A percentile compares a stretch with the other conserved stretches of the same genome.
phyloP scores from a whole-genome alignment of 2,113 vertebrate species.

The Trematocara variabile region DNA sequence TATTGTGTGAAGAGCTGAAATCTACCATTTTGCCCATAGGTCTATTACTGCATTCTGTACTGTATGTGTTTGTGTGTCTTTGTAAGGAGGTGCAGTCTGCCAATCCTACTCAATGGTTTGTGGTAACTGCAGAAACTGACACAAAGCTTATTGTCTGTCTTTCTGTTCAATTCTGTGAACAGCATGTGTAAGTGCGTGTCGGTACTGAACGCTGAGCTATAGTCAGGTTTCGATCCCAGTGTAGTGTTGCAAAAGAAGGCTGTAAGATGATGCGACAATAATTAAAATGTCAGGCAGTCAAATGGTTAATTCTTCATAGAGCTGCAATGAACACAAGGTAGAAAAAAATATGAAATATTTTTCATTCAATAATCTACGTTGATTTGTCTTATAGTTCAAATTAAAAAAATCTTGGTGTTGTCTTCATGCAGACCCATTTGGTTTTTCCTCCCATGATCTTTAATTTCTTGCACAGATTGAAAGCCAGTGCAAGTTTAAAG shows the following conservation, averaged over 20 bases:
- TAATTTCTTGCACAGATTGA: neutral
- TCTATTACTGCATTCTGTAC: neutral
- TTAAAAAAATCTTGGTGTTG: neutral
- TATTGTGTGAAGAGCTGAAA: neutral
- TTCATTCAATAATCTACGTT: neutral
- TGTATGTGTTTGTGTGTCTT: neutral
- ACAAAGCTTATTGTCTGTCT: neutral
- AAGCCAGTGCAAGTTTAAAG: neutral
- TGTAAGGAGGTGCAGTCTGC: neutral
- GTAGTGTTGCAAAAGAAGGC: neutral
- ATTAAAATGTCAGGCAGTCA: neutral
- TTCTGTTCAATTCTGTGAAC: neutral
- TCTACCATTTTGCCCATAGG: neutral
- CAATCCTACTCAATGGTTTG: neutral
- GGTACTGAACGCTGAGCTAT: neutral
- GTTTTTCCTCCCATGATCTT: neutral
- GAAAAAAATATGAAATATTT: neutral
- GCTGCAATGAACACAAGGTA: neutral
- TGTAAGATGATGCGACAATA: neutral
- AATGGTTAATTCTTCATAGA: neutral
- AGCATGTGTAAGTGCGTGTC: neutral
- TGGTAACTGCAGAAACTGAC: neutral
- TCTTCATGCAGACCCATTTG: neutral
- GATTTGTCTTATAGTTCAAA: neutral
- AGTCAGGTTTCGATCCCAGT: neutral